Conservation (phyloP, 2,888 invertebrate genomes). For the Coronaproctus castanopsis region DNA sequence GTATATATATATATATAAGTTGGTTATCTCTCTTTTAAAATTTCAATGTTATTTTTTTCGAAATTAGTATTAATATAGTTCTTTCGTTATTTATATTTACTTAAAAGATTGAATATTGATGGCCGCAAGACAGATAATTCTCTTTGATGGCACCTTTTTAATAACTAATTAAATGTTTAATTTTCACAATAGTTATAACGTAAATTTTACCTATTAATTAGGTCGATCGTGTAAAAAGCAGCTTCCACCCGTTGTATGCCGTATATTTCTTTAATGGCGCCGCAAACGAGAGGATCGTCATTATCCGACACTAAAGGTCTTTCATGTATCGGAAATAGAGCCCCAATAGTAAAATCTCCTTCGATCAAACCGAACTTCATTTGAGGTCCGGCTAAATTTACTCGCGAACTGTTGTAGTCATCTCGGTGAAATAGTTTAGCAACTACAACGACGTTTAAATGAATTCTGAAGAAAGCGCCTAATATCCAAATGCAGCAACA, state of each 20-base stretch:
- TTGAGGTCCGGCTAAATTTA: conserved; percentile 2
- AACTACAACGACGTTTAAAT: background rate
- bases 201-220: conserved; percentile 34
- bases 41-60: too few relatives aligned
- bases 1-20: too few relatives aligned
- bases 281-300: conserved; percentile 30
- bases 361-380: conserved; percentile 27
- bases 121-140: too few relatives aligned
- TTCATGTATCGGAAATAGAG: conserved; percentile 34
- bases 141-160: too few relatives aligned
- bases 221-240: conserved; percentile 38
- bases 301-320: conserved; percentile 26
- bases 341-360: conserved; percentile 38
- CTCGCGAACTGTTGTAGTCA: background rate
- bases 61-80: too few relatives aligned
- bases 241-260: conserved; percentile 52
- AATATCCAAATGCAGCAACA: background rate
- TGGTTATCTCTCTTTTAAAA: too few relatives aligned
- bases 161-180: too few relatives aligned
- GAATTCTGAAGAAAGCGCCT: too few relatives aligned
- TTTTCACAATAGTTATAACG: too few relatives aligned
- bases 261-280: conserved; percentile 46
- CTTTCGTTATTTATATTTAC: too few relatives aligned
- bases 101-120: too few relatives aligned
- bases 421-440: background rate